These are phyloP conservation scores for Polypedilum vanderplanki DNA, from an alignment of 1,140 invertebrate genomes.

Conservation along the genomic window DNA sequence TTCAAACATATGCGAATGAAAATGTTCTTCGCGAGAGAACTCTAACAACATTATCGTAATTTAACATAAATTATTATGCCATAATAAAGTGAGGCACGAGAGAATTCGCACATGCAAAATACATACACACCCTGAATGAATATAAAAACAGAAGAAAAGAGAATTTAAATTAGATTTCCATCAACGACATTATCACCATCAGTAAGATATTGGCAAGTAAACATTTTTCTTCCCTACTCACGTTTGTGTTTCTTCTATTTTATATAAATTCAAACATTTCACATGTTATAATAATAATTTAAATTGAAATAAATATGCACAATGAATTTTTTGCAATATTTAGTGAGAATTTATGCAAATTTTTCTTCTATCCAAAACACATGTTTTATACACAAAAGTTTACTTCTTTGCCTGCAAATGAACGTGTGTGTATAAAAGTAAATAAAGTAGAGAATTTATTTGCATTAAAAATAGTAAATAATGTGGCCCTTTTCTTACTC, in stretches of 20 bases:
- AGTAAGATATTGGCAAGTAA: neutral
- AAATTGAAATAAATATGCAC: neutral
- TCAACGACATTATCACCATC: conserved; percentile 24
- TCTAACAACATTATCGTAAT: conserved; percentile 27
- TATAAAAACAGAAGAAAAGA: neutral
- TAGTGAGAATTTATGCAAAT: conserved; percentile 26
- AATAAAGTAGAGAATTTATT: no score
- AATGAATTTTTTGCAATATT: no score
- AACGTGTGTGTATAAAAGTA: no score
- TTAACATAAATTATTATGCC: conserved; percentile 25
- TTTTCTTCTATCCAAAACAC: neutral
- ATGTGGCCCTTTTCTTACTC: no score
- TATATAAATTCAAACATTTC: neutral
- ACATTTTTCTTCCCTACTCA: neutral
- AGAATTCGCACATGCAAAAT: neutral
- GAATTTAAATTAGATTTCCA: conserved; percentile 24
- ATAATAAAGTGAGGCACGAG: conserved; percentile 6
- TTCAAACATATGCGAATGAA: neutral
- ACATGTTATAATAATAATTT: neutral
- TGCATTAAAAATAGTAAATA: no score
- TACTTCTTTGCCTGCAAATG: neutral
- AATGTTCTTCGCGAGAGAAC: neutral
- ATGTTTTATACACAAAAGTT: neutral
- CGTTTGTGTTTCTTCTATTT: neutral
- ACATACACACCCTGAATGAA: neutral